A percentile compares a stretch with the other conserved stretches of the same genome.
These are phyloP conservation scores for Threskiornis aethiopicus DNA, from an alignment of 2,797 vertebrate genomes.

Conservation along the genomic window DNA sequence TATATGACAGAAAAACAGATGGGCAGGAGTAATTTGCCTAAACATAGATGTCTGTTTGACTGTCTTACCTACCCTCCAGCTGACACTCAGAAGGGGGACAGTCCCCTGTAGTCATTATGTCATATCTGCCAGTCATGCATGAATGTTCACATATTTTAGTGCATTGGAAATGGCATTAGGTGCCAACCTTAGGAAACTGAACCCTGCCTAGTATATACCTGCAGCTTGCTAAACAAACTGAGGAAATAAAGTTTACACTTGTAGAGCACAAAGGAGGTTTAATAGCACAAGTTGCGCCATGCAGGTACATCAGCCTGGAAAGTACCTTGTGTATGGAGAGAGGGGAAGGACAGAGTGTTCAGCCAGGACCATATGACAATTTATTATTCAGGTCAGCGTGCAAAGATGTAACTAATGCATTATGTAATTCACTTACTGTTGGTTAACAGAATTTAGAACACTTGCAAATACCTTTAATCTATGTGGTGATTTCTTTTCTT, in stretches of 20 bases:
- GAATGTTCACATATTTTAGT: not conserved
- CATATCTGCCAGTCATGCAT: not conserved
- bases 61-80: not conserved
- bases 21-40: not conserved
- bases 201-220: not conserved
- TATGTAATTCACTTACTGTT: not conserved
- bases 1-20: not conserved
- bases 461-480: constrained; percentile 36
- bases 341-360: not conserved
- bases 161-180: not conserved
- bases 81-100: not conserved
- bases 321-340: not conserved
- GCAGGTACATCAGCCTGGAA: not conserved
- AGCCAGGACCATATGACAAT: not conserved
- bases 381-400: not conserved
- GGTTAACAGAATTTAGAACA: constrained; percentile 8
- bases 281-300: not conserved
- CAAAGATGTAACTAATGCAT: not conserved
- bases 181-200: not conserved
- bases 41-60: not conserved
- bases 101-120: not conserved
- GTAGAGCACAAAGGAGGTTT: not conserved
- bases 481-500: constrained; percentile 33
- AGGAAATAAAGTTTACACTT: not conserved
- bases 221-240: not conserved